phyloP scores from a whole-genome alignment of 2,797 vertebrate species.

The Telmatherina bonti region DNA sequence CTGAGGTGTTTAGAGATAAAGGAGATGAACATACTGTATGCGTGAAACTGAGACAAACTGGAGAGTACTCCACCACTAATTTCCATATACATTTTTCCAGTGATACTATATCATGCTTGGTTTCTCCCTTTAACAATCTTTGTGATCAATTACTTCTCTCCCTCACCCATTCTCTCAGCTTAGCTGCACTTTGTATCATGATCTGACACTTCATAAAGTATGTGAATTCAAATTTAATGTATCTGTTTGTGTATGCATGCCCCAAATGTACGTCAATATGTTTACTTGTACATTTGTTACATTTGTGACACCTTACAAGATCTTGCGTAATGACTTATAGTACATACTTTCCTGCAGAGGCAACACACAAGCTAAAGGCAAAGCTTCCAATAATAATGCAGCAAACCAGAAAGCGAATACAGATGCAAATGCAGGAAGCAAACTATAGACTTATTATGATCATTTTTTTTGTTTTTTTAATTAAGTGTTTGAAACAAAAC shows the following conservation, averaged over 20 bases:
- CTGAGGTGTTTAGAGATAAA: not conserved
- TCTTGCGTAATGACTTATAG: not conserved
- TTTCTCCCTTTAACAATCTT: slow-evolving; percentile 3
- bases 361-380: not conserved
- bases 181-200: not conserved
- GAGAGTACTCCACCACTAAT: not conserved
- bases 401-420: not conserved
- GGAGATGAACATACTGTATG: not conserved
- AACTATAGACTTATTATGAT: not conserved
- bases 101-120: not conserved
- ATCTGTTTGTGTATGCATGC: not conserved
- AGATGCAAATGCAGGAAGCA: not conserved
- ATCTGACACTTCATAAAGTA: not conserved
- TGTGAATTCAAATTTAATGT: not conserved
- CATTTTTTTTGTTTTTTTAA: not conserved
- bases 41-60: slow-evolving; percentile 5
- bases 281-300: not conserved
- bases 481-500: not conserved
- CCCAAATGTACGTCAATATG: not conserved
- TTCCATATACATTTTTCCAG: not conserved
- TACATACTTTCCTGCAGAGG: not conserved
- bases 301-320: not conserved
- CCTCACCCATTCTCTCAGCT: not conserved
- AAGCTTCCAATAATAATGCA: not conserved
- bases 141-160: not conserved